Evolutionary conservation across 2,888 invertebrate genomes (phyloP).

Genomic region (Abrostola tripartita): DNA sequence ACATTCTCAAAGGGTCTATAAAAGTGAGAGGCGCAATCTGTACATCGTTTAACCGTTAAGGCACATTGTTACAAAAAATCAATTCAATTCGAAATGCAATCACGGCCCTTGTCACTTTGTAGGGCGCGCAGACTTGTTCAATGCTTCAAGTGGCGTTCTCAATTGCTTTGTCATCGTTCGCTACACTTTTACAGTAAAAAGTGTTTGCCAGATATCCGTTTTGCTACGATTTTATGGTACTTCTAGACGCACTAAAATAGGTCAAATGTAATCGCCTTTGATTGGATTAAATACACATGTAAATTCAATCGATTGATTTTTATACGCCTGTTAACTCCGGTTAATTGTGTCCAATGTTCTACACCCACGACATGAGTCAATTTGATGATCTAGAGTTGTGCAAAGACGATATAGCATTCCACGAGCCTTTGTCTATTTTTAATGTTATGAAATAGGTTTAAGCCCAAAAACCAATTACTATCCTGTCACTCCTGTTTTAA

Average conservation of each 20-base stretch:
- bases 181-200: constrained; percentile 29
- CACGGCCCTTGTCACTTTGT: constrained; percentile 56
- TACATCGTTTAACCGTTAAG: constrained; percentile 29
- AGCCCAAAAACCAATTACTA: not conserved
- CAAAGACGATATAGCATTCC: too few species aligned
- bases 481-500: not conserved
- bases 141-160: constrained; percentile 14
- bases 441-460: not conserved
- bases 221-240: too few species aligned
- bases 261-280: not conserved
- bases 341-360: too few species aligned
- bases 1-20: constrained; percentile 27
- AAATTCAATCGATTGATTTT: constrained; percentile 26
- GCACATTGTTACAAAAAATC: constrained; percentile 52
- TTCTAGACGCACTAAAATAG: too few species aligned
- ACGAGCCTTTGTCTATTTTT: not conserved
- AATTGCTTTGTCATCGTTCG: constrained; percentile 49
- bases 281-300: not conserved
- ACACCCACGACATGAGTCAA: too few species aligned
- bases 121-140: constrained; percentile 48
- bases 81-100: constrained; percentile 63
- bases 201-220: constrained; percentile 12
- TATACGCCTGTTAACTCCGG: not conserved
- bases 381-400: too few species aligned
- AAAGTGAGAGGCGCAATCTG: constrained; percentile 17